Base-by-base conservation (phyloP, 2,888 invertebrate species). In the Synergus japonicus region DNA sequence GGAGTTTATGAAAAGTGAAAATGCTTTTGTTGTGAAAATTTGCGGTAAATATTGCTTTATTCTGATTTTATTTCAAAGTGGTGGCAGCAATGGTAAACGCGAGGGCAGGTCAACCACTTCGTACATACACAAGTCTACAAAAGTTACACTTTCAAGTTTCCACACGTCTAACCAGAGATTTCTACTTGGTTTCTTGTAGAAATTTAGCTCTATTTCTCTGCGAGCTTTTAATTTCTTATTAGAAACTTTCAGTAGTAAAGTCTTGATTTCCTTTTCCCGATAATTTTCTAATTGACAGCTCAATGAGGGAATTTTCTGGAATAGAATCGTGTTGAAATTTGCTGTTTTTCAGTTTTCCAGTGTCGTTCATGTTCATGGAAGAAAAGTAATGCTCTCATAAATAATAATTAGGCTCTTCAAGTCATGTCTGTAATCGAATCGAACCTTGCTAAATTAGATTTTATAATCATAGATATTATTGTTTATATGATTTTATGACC, bases 61-160 rank as follows among this genome's bases (percentile, higher is more conserved):
- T 82, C 83, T 82, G 85, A 83, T 87, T 87, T 86, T 79, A 78
- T 82, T 85, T 81, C 82, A 76, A 63, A 81, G 85, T 87, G 87
- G 88, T 89, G 89, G 89, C 87, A 89, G 86, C 88, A 90, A 87
- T 90, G 89, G 85, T 86, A 84, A 88, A 87, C 88, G 87, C 83
- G 86, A 87, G 86, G 87, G 86, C 89, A 89, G 89, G 88, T 89
- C 89, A 89, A 89, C 87, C 87, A 88, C 87, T 86, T 87, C 85
- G 76, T 84, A 86, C 82, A 86, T 81, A 83, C 82, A 82, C 85
- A 54, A 54, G 49, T 73, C 9, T 29, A 5, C 49, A 2, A 54
- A 54, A 49, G n/a, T 49, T 73, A 73, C 37, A 73, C 54, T 29
- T 54, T 54, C 54, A 44, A 66, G 4, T n/a, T 65, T 65, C 22